Evolutionary conservation across 2,797 vertebrate genomes (phyloP), one percentile per base, ranked within the genome.

Genomic region (Tamandua tetradactyla): DNA sequence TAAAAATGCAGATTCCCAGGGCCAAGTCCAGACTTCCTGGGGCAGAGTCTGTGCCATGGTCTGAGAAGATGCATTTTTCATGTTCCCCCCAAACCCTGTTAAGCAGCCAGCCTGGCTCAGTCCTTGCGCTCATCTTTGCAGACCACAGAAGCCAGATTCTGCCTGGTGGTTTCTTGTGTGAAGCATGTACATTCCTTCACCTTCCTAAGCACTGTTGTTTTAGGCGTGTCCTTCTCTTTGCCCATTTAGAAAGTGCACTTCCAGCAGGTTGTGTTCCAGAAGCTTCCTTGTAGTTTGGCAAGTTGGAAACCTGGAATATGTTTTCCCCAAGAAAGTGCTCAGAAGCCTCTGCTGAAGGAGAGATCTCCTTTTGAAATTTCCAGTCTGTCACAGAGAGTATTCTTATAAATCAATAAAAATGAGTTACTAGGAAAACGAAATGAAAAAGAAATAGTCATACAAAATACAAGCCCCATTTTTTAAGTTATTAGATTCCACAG

Each of bases 31-130:
- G 35, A 20, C 37, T 79, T 15, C 27, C 11, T 1, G 25, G 30
- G 23, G 2, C 20, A 81, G 61, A 30, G 57, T 10, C 1, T 14
- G 35, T 11, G 18, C 17, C 0, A 7, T 12, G 35, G 44, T 47
- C 82, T 37, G 23, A 61, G 52, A 37, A 13, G 4, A 75, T 81
- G 71, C 35, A 5, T 40, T 17, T 9, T 13, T 25, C 12, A 0
- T 0, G 0, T 3, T 4, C 32, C 10, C 25, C 7, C 27, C 23
- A 13, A 14, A 0, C 5, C 22, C n/a, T 23, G 3, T 0, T 0
- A 4, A 37, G 52, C 49, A n/a, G 27, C n/a, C 7, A 5, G 5
- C 64, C 47, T 1, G 8, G 35, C 62, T 47, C n/a, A 22, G 20
- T 59, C 59, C 22, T 22, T 7, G 23, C 7, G 15, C 25, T 0